phyloP scores from a whole-genome alignment of 2,888 invertebrate species.

The Ephialtes manifestator region DNA sequence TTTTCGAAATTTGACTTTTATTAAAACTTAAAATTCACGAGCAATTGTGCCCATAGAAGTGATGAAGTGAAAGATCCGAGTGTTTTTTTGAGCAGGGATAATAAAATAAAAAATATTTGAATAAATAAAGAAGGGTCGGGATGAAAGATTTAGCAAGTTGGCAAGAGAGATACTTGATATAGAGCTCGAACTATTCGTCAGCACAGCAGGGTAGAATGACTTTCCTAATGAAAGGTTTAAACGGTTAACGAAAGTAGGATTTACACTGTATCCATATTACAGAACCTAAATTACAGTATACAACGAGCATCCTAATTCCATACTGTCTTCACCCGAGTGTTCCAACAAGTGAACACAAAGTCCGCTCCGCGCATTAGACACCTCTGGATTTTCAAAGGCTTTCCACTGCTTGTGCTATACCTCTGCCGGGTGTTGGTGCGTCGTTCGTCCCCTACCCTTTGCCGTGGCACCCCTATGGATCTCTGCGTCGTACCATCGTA shows the following conservation, averaged over 20 bases:
- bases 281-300: conserved; percentile 6
- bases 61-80: too few relatives aligned
- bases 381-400: conserved; percentile 65
- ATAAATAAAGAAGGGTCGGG: too few relatives aligned
- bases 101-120: too few relatives aligned
- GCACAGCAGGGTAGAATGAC: neutral
- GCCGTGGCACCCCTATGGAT: conserved; percentile 83
- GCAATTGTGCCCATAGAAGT: too few relatives aligned
- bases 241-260: neutral
- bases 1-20: too few relatives aligned
- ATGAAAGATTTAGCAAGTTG: too few relatives aligned
- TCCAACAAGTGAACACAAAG: conserved; percentile 59
- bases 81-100: too few relatives aligned
- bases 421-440: conserved; percentile 79
- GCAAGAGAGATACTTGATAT: too few relatives aligned
- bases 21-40: too few relatives aligned
- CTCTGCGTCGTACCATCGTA: conserved; percentile 72
- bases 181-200: neutral
- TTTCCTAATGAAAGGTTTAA: conserved; percentile 1
- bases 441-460: conserved; percentile 82
- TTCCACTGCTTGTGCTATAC: conserved; percentile 71
- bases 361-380: conserved; percentile 63
- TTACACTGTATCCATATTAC: neutral
- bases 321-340: conserved; percentile 39
- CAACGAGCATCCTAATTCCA: conserved; percentile 21